A percentile compares a stretch with the other conserved stretches of the same genome.
phyloP scores from a whole-genome alignment of 1,140 invertebrate species.

The Drosophila jambulina region DNA sequence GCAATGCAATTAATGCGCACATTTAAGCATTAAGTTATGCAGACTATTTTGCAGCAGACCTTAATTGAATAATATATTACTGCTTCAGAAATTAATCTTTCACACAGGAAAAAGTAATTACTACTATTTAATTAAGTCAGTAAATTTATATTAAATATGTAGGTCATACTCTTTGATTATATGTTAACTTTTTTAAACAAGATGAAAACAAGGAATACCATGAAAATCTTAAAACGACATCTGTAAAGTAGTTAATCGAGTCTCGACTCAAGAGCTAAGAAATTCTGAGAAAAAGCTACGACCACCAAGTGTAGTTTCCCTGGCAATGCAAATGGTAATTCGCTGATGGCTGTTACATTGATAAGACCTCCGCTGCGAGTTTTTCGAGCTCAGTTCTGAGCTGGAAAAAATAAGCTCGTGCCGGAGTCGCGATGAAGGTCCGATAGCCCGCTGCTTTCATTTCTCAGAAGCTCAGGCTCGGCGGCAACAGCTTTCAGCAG shows the following conservation, averaged over 20 bases:
- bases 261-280: not conserved
- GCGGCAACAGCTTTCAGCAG: constrained; percentile 28
- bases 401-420: constrained; percentile 16
- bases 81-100: constrained; percentile 8
- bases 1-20: constrained; percentile 29
- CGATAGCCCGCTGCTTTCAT: constrained; percentile 34
- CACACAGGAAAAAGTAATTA: not conserved
- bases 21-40: constrained; percentile 31
- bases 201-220: not conserved
- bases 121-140: not conserved
- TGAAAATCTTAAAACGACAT: not conserved
- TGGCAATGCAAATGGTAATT: constrained; percentile 19
- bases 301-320: not conserved
- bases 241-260: not conserved
- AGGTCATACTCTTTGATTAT: too few species aligned
- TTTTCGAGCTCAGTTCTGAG: constrained; percentile 3
- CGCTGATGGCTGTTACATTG: constrained; percentile 28
- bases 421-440: constrained; percentile 16
- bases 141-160: not conserved
- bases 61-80: constrained; percentile 26
- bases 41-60: constrained; percentile 16
- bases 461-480: constrained; percentile 29
- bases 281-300: not conserved
- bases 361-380: not conserved
- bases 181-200: not conserved